These are phyloP conservation scores for Pocota personata DNA, from an alignment of 2,888 invertebrate species.

Conservation along the genomic window DNA sequence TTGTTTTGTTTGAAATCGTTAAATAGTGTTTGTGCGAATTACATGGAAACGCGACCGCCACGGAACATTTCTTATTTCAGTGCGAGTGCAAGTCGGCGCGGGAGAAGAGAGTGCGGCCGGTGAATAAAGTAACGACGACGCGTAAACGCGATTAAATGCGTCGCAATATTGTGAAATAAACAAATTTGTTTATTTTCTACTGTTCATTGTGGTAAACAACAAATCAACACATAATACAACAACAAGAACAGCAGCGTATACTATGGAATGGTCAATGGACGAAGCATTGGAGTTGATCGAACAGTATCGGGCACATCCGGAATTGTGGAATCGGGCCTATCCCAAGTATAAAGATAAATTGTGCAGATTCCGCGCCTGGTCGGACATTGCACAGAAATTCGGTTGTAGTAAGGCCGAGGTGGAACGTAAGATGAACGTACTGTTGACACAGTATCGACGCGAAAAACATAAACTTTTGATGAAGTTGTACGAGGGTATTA, in stretches of 20 bases:
- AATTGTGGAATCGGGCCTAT: slow-evolving; percentile 81
- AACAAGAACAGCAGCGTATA: slow-evolving; percentile 64
- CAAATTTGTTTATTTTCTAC: slow-evolving; percentile 61
- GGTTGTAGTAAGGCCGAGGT: slow-evolving; percentile 82
- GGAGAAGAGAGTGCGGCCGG: slow-evolving; percentile 26
- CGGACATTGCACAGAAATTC: slow-evolving; percentile 81
- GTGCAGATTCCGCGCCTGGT: slow-evolving; percentile 82
- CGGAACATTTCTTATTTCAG: slow-evolving; percentile 39
- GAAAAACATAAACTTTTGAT: slow-evolving; percentile 82
- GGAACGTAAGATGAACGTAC: slow-evolving; percentile 82
- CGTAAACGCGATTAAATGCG: slow-evolving; percentile 72
- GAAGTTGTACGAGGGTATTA: slow-evolving; percentile 81
- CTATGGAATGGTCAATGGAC: slow-evolving; percentile 82
- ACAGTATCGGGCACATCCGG: slow-evolving; percentile 81
- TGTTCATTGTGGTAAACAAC: slow-evolving; percentile 58
- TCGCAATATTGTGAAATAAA: slow-evolving; percentile 73
- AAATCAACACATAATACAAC: not conserved
- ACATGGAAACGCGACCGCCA: slow-evolving; percentile 54
- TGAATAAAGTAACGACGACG: slow-evolving; percentile 38
- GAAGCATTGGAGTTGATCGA: slow-evolving; percentile 81
- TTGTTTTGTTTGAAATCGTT: slow-evolving; percentile 59
- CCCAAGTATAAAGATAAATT: slow-evolving; percentile 82
- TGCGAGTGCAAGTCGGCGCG: slow-evolving; percentile 45
- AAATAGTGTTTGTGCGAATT: slow-evolving; percentile 60
- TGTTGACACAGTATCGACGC: slow-evolving; percentile 81